Conservation (phyloP, 2,113 vertebrate genomes). For the Gymnogyps californianus region DNA sequence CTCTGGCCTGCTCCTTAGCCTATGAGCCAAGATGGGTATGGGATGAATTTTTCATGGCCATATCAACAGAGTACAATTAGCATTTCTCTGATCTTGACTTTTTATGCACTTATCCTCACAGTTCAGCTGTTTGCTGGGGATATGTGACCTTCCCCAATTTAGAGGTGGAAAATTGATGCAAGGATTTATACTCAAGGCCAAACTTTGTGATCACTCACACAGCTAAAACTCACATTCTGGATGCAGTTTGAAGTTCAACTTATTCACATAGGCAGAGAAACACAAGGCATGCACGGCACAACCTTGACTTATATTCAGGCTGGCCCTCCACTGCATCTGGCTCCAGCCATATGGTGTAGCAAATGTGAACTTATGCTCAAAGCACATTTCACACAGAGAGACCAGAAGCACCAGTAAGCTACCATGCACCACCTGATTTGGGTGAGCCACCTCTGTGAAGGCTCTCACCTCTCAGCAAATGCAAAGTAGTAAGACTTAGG, state of each 20-base stretch:
- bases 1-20: not conserved
- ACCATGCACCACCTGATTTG: fast-evolving
- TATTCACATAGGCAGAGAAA: not conserved
- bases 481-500: not conserved
- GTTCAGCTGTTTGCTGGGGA: not conserved
- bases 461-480: not conserved
- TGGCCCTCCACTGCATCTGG: not conserved
- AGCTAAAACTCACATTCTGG: not conserved
- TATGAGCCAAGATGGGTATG: not conserved
- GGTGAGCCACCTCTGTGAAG: not conserved
- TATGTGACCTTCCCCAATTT: not conserved
- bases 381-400: not conserved
- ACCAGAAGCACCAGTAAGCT: not conserved
- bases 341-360: not conserved
- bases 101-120: not conserved
- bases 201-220: not conserved
- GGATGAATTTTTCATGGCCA: not conserved
- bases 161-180: not conserved
- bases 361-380: not conserved
- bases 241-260: not conserved
- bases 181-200: not conserved
- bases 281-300: not conserved
- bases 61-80: not conserved
- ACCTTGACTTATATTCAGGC: not conserved
- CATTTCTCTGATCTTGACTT: not conserved